Evolutionary conservation across 2,113 vertebrate genomes (phyloP), one percentile per base, ranked within the genome.

Genomic region (Xyliphius kryptos): DNA sequence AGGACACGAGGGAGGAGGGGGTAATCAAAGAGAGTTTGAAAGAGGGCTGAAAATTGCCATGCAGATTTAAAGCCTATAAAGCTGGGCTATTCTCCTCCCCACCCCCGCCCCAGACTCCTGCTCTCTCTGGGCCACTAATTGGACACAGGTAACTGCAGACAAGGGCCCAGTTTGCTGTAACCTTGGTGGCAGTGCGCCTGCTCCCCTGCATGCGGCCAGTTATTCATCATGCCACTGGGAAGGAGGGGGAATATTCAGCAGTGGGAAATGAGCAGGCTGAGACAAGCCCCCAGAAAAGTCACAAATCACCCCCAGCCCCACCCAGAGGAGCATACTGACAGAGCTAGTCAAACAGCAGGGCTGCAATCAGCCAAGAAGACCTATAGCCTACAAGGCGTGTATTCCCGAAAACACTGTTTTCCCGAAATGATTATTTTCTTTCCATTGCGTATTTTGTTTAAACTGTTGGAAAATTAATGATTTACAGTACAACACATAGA

Each of bases 261-360:
- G 59, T 63, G 68, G 81, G 81, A 82, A 83, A 83, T 83, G 82
- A 82, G 78, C 58, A 70, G 75, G 75, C 61, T 76, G 74, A 80
- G 85, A 83, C 79, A 80, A 77, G 74, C 72, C 79, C 83, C 82
- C 80, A 80, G 81, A 80, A 79, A 83, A 77, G 79, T 86, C 84
- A 86, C 85, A 86, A 88, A 86, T 86, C 84, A 86, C 80, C 80
- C 55, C 79, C 68, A 80, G 79, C 80, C 84, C 81, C 80, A 68
- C 79, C 66, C 56, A 66, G 67, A 53, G 71, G 71, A 71, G 74
- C 65, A 61, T 74, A 49, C 62, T 75, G 67, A 80, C 72, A 70
- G 76, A 75, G 49, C 51, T 62, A 69, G 43, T 36, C 40, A 46
- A 47, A 19, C 58, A 59, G 47, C 41, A 2, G 48, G 54, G 44